phyloP scores from a whole-genome alignment of 1,140 invertebrate genomes.

The Musca domestica region DNA sequence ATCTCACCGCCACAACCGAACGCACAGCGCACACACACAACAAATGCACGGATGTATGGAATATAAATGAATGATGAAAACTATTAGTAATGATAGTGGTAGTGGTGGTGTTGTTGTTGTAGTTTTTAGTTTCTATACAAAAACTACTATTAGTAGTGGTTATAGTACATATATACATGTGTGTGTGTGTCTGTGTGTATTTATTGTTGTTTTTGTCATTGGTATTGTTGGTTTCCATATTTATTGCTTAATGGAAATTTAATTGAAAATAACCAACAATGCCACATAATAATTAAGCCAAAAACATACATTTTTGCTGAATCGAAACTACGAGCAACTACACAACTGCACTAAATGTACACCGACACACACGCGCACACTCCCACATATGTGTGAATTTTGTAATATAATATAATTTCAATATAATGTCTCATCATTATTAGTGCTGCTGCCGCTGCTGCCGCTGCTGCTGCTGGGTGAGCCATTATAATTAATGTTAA shows the following conservation, averaged over 20 bases:
- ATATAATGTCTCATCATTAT: too few relatives aligned
- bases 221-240: not conserved
- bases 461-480: too few relatives aligned
- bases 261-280: constrained; percentile 25
- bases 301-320: constrained; percentile 11
- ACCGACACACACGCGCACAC: not conserved
- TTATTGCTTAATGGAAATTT: constrained; percentile 20
- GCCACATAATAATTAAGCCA: constrained; percentile 23
- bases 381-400: not conserved
- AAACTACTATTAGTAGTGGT: too few relatives aligned
- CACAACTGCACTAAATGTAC: not conserved
- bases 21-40: too few relatives aligned
- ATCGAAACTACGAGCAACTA: not conserved
- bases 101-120: not conserved
- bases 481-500: too few relatives aligned
- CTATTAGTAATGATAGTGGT: not conserved
- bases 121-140: not conserved
- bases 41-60: too few relatives aligned
- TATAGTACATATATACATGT: too few relatives aligned
- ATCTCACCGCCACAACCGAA: too few relatives aligned
- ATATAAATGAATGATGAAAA: too few relatives aligned
- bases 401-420: constrained; percentile 2
- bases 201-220: not conserved
- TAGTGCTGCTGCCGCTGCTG: too few relatives aligned
- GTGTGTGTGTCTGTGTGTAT: not conserved